A percentile compares a stretch with the other conserved stretches of the same genome.
phyloP scores from a whole-genome alignment of 2,113 vertebrate genomes.

The Plecotus auritus region DNA sequence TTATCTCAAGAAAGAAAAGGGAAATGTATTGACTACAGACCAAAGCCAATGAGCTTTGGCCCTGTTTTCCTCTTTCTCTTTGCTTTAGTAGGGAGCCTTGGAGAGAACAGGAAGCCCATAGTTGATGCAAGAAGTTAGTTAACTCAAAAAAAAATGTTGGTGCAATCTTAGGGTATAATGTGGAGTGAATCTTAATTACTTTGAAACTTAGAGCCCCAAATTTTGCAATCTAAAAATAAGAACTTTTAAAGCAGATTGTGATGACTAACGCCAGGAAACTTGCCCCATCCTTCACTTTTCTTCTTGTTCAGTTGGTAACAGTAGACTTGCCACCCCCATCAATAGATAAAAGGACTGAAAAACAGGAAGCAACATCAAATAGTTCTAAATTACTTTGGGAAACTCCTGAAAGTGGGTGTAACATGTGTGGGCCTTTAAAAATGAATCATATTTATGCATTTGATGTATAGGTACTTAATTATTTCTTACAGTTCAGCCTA shows the following conservation, averaged over 20 bases:
- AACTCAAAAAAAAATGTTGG: neutral
- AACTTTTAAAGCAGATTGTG: neutral
- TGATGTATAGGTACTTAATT: constrained; percentile 42
- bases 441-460: constrained; percentile 60
- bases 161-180: neutral
- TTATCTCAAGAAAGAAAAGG: neutral
- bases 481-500: constrained; percentile 14
- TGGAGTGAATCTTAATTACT: neutral
- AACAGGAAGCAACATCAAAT: constrained; percentile 70
- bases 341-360: constrained; percentile 58
- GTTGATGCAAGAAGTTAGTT: neutral
- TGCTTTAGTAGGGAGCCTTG: neutral
- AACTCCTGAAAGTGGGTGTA: constrained; percentile 72
- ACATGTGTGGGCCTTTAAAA: constrained; percentile 44
- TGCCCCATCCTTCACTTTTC: constrained; percentile 30
- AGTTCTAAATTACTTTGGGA: constrained; percentile 66
- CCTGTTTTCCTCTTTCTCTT: neutral
- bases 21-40: neutral
- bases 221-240: neutral
- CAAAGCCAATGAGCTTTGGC: neutral
- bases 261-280: constrained; percentile 19
- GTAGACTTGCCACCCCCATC: constrained; percentile 46
- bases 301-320: constrained; percentile 40
- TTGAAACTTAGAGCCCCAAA: neutral
- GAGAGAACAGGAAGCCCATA: neutral